phyloP scores from a whole-genome alignment of 1,140 invertebrate species.

The Hestina assimilis region DNA sequence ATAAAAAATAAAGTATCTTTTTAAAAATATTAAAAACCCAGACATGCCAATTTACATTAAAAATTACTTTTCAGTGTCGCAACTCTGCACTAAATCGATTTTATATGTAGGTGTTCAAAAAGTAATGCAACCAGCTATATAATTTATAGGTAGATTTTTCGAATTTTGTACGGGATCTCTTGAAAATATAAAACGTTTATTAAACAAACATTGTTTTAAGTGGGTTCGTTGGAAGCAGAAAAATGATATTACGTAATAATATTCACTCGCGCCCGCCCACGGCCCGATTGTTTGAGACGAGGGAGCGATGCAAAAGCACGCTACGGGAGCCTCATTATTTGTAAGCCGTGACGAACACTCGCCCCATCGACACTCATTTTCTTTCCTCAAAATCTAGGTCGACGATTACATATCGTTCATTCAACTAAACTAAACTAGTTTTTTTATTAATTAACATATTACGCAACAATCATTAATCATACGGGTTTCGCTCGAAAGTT shows the following conservation, averaged over 20 bases:
- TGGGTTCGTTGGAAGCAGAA: not conserved
- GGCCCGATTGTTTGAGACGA: not conserved
- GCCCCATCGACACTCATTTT: constrained; percentile 18
- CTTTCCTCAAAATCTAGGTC: constrained; percentile 29
- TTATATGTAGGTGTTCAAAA: too few species aligned
- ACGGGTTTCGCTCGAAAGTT: constrained; percentile 35
- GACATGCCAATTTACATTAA: too few species aligned
- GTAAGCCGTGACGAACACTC: not conserved
- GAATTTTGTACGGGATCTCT: not conserved
- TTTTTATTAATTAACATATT: constrained; percentile 35
- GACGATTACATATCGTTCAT: constrained; percentile 34
- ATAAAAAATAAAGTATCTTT: too few species aligned
- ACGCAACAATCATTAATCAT: constrained; percentile 33
- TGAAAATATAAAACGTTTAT: not conserved
- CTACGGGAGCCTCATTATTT: not conserved
- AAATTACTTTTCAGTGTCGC: too few species aligned
- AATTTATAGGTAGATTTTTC: too few species aligned
- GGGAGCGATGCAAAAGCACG: constrained; percentile 18
- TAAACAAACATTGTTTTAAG: constrained; percentile 7
- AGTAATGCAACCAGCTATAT: not conserved
- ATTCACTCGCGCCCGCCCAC: constrained; percentile 3
- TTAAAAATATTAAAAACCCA: too few species aligned
- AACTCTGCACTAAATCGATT: too few species aligned
- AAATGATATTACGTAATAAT: constrained; percentile 11
- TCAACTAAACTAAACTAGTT: constrained; percentile 52